Evolutionary conservation across 2,888 invertebrate species (phyloP), one percentile per base, ranked within the genome.

Genomic region (Drosophila mulleri): DNA sequence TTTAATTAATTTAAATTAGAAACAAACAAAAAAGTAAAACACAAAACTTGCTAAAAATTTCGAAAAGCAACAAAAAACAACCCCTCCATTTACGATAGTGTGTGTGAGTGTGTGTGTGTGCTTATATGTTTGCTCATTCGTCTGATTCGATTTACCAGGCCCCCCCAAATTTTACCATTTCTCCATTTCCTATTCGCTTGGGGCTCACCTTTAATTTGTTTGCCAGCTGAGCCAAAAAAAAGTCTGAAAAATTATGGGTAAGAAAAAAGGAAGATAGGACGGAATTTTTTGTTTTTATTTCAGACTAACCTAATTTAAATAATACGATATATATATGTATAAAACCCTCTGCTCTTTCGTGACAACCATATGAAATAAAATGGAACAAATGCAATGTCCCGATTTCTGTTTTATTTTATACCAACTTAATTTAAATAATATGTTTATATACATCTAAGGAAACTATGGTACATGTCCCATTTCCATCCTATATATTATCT

Each of bases 1-100:
- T 80, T 89, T 87, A 84, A 84, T 85, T 85, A 82, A 88, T 85
- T 89, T 89, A 89, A 85, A 84, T 87, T 85, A 72, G 67, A 77
- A 67, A 37, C 64, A 11, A 48, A 26, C 2, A 45, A 26, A 45
- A 42, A 59, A 57, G 16, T 4, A 7, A 44, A 42, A 48, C 11
- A 23, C 57, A 18, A 58, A 71, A 82, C 57, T 68, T 70, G 72
- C 54, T 42, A 57, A 56, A 61, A 45, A 39, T 20, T 41, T 54
- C 14, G 9, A 37, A 20, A 48, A 16, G 29, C 20, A 53, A 61
- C 42, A 39, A 37, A 56, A 64, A 32, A n/a, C 52, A 37, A 52
- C 78, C 78, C 72, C 54, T 16, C 61, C 29, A n/a, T 37, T 12
- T 37, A 14, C 37, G 12, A n/a, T n/a, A 6, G 29, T 58, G 39